These are phyloP conservation scores for Eolophus roseicapilla DNA, from an alignment of 2,113 vertebrate species.

Conservation along the genomic window DNA sequence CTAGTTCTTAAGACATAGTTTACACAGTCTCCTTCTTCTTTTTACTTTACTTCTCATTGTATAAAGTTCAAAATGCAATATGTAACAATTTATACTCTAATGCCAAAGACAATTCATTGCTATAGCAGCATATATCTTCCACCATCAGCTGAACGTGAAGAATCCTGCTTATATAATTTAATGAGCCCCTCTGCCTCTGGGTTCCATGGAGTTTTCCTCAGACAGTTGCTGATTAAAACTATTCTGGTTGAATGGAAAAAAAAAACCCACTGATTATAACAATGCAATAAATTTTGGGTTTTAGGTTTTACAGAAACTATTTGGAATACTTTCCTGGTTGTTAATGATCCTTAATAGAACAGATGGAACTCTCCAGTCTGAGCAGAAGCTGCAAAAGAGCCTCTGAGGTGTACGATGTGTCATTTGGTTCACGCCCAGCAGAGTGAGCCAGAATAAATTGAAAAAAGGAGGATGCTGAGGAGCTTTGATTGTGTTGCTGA, in stretches of 20 bases:
- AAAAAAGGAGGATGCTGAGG: not conserved
- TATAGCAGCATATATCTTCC: not conserved
- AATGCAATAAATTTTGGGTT: constrained; percentile 10
- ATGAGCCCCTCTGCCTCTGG: not conserved
- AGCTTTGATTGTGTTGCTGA: constrained; percentile 18
- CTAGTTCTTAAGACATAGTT: not conserved
- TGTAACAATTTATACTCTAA: not conserved
- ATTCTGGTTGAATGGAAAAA: not conserved
- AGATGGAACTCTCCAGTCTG: constrained; percentile 21
- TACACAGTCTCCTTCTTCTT: not conserved
- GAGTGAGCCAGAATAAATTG: constrained; percentile 20
- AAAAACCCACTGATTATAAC: not conserved
- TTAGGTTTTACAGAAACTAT: not conserved
- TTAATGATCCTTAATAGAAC: constrained; percentile 24
- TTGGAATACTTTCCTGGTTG: constrained; percentile 1
- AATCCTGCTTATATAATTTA: not conserved
- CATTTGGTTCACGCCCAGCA: not conserved
- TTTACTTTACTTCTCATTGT: not conserved
- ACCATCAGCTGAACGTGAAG: not conserved
- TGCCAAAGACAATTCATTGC: not conserved
- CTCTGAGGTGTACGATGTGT: constrained; percentile 23
- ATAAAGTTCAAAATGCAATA: not conserved
- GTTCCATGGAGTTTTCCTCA: constrained; percentile 1
- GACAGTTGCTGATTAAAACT: constrained; percentile 28
- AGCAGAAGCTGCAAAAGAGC: constrained; percentile 15